Conservation (phyloP, 53 echinoderm and acorn worm genomes). For the Holothuria scabra region DNA sequence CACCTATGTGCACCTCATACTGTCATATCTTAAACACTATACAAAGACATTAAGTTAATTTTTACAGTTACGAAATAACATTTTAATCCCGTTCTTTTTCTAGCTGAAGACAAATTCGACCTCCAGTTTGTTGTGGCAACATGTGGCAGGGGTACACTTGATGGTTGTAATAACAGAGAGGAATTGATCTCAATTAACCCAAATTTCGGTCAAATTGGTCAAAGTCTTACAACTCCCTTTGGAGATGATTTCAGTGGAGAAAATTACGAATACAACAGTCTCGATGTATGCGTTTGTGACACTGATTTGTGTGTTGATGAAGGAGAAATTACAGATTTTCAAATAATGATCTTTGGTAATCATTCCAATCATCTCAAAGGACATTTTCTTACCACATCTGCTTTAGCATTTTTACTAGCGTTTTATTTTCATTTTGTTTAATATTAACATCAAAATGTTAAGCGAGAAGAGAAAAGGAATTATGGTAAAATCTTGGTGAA, state of each 20-base stretch:
- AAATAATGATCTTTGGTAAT: not conserved
- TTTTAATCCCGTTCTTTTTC: not conserved
- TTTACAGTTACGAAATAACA: too few species aligned
- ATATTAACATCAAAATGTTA: too few species aligned
- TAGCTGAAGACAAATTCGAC: constrained; percentile 3
- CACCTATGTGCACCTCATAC: too few species aligned
- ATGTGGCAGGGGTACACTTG: constrained; percentile 4
- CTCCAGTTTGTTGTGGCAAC: not conserved
- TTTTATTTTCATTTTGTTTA: too few species aligned
- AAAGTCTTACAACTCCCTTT: too few species aligned
- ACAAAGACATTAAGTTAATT: too few species aligned
- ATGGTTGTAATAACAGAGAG: not conserved
- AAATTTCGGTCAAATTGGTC: not conserved
- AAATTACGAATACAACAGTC: not conserved
- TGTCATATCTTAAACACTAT: too few species aligned
- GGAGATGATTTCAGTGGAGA: not conserved
- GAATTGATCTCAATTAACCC: not conserved
- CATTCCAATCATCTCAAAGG: not conserved
- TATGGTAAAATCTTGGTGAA: too few species aligned
- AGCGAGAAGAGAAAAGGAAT: too few species aligned
- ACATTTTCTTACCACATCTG: too few species aligned
- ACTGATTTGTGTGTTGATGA: constrained; percentile 4
- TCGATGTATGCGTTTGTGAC: not conserved
- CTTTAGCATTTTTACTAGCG: too few species aligned
- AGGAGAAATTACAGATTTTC: not conserved